These are phyloP conservation scores for Serranus cabrilla DNA, from an alignment of 2,797 vertebrate species.

Conservation along the genomic window DNA sequence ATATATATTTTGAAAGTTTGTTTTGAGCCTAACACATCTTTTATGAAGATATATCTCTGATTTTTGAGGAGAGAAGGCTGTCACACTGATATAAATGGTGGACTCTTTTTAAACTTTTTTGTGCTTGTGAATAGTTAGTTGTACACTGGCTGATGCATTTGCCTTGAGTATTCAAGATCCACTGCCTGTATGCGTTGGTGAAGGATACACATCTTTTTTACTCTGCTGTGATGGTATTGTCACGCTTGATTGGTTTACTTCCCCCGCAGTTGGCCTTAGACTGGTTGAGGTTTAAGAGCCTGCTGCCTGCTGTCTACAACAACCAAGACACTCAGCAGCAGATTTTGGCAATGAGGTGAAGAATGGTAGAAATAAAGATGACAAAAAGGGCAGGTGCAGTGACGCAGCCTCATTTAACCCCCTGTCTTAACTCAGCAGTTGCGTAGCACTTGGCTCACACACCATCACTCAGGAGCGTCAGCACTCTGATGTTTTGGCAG, in stretches of 20 bases:
- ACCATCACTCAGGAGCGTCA: conserved; percentile 6
- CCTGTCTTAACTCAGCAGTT: not conserved
- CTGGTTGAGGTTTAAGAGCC: conserved; percentile 9
- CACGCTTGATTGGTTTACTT: conserved; percentile 5
- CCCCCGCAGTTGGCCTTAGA: conserved; percentile 1
- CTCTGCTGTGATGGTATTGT: conserved; percentile 15
- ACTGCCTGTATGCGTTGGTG: not conserved
- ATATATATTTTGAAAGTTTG: no score
- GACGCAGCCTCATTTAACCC: conserved; percentile 26
- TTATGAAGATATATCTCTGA: not conserved
- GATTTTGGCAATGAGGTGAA: conserved; percentile 26
- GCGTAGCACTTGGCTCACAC: not conserved
- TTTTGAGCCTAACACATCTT: no score
- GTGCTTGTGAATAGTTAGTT: not conserved
- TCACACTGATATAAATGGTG: not conserved
- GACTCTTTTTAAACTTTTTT: not conserved
- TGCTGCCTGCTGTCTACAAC: conserved; percentile 1
- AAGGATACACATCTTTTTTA: not conserved
- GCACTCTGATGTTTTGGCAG: not conserved
- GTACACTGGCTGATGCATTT: not conserved
- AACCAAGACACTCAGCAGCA: conserved; percentile 1
- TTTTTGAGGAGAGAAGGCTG: not conserved
- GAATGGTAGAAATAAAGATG: conserved; percentile 30
- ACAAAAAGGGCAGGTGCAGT: conserved; percentile 10
- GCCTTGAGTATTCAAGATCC: not conserved